These are phyloP conservation scores for Irena cyanogastra DNA, from an alignment of 2,113 vertebrate species.

Conservation along the genomic window DNA sequence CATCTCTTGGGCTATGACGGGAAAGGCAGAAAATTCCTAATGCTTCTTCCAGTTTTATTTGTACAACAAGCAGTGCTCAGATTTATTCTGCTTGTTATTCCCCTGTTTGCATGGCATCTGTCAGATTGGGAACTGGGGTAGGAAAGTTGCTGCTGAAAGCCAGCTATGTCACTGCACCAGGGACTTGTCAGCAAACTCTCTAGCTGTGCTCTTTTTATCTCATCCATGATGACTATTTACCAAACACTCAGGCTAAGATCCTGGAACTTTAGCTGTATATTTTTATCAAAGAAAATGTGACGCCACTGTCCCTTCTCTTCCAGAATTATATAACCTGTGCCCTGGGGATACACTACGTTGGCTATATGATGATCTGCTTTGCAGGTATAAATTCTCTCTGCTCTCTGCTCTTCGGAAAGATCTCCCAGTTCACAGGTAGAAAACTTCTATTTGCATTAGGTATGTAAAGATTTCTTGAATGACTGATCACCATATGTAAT, in stretches of 20 bases:
- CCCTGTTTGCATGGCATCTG: background rate
- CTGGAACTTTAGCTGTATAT: background rate
- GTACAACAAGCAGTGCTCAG: background rate
- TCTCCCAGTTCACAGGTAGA: constrained; percentile 81
- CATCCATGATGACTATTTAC: background rate
- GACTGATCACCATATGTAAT: background rate
- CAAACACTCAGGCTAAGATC: background rate
- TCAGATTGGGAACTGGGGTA: background rate
- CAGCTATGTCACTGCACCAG: background rate
- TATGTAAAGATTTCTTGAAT: constrained; percentile 59
- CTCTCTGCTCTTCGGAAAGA: constrained; percentile 81
- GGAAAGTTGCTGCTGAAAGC: background rate
- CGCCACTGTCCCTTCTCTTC: background rate
- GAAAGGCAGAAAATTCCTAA: background rate
- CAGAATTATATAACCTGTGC: constrained; percentile 90
- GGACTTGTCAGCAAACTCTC: background rate
- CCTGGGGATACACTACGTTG: constrained; percentile 86
- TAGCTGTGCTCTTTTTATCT: background rate
- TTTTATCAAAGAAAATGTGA: background rate
- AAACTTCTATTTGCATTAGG: constrained; percentile 79
- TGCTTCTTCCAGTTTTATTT: background rate
- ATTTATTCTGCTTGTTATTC: background rate
- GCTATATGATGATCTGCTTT: constrained; percentile 92
- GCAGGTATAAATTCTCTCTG: constrained; percentile 81
- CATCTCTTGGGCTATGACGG: background rate